Evolutionary conservation across 1,140 invertebrate genomes (phyloP), one percentile per base, ranked within the genome.

Genomic region (Bathynomus jamesi): DNA sequence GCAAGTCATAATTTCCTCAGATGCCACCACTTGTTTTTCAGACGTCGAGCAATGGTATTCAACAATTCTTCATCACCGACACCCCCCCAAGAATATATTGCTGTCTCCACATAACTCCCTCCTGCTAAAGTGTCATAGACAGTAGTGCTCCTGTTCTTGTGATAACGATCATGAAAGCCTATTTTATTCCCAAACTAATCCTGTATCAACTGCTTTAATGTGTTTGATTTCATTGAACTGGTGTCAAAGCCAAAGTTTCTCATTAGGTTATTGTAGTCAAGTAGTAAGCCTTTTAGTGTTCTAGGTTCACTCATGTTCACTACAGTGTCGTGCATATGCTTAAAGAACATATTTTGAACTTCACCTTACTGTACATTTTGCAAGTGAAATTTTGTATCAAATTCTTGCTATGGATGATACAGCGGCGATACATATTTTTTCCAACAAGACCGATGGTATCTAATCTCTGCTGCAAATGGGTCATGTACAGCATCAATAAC

Each of bases 301-400:
- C n/a, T n/a, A n/a, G n/a, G n/a, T n/a, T n/a, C n/a, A n/a, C n/a
- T n/a, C n/a, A n/a, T n/a, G n/a, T n/a, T n/a, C n/a, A n/a, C n/a
- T n/a, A n/a, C n/a, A n/a, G n/a, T n/a, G n/a, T n/a, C n/a, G n/a
- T n/a, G n/a, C n/a, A n/a, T n/a, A n/a, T n/a, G n/a, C n/a, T 40
- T 67, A 24, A 13, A 40, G 24, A 67, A 67, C 66, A 67, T 67
- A 24, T 40, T n/a, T 67, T 40, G n/a, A 0, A 67, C 66, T 46
- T 67, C 66, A 46, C 17, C 40, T 5, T 46, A 28, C 40, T 40
- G 66, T 46, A 67, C 28, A 67, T 65, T 30, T 65, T 67, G 30
- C 60, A 40, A 21, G 60, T 67, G 13, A 11, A 67, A 40, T 21
- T 40, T 24, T 46, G 31, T 25, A 32, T 67, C 31, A 46, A 46